These are phyloP conservation scores for Castor canadensis DNA, from an alignment of 2,113 vertebrate species.

Conservation along the genomic window DNA sequence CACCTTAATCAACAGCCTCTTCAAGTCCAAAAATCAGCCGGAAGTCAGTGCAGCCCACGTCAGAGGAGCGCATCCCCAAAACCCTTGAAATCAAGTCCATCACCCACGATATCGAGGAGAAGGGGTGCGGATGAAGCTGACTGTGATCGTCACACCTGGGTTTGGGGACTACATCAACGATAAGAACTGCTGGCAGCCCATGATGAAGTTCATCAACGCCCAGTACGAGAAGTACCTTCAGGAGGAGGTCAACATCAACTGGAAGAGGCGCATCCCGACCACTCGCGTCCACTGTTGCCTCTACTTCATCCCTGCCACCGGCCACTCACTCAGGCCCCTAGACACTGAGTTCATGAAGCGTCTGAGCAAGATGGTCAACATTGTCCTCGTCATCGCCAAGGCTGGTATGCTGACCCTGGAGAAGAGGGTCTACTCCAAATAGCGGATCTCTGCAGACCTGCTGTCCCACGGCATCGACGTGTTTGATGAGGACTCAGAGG, in stretches of 20 bases:
- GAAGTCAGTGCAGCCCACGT: slow-evolving; percentile 90
- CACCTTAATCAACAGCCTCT: slow-evolving; percentile 98
- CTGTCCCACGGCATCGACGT: slow-evolving; percentile 95
- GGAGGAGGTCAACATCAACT: slow-evolving; percentile 96
- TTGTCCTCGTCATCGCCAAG: slow-evolving; percentile 96
- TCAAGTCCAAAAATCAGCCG: slow-evolving; percentile 99
- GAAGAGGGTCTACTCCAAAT: slow-evolving; percentile 95
- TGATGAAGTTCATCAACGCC: slow-evolving; percentile 98
- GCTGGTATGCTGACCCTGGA: slow-evolving; percentile 97
- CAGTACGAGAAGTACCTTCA: slow-evolving; percentile 98
- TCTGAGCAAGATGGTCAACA: slow-evolving; percentile 98
- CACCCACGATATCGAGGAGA: slow-evolving; percentile 98
- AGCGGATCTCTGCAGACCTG: slow-evolving; percentile 94
- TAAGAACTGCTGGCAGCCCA: slow-evolving; percentile 99
- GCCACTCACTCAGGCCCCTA: slow-evolving; percentile 96
- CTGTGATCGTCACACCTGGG: slow-evolving; percentile 96
- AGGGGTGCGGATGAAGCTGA: slow-evolving; percentile 99
- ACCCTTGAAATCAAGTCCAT: slow-evolving; percentile 98
- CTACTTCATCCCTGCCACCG: slow-evolving; percentile 98
- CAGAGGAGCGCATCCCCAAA: slow-evolving; percentile 96
- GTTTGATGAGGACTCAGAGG: slow-evolving; percentile 91
- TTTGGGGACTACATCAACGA: slow-evolving; percentile 99
- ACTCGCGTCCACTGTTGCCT: slow-evolving; percentile 98
- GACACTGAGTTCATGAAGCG: slow-evolving; percentile 99
- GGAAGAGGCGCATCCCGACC: slow-evolving; percentile 97